Base-by-base conservation (phyloP, 92 coral and sea anemone species). In the Parazoanthus darwini region DNA sequence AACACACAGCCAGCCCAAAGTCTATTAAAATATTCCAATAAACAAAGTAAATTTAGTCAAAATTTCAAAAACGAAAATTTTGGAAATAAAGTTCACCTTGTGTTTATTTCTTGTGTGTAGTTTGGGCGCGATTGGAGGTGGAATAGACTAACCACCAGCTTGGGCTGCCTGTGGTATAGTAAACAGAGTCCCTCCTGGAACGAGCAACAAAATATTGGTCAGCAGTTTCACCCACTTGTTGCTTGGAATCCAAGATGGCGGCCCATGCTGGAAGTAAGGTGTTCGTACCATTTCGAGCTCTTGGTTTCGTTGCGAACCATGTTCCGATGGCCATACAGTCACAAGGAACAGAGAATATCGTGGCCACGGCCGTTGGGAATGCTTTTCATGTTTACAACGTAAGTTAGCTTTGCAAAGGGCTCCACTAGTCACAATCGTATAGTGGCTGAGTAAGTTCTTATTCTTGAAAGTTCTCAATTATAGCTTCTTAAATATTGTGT, bases 321-420 rank as follows among this genome's bases (percentile, higher is more conserved):
- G 95, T 97, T 48, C 99, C 99, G 11, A 77, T 97, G 43, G 92
- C 98, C 18, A 44, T 94, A 90, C 99, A 97, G 89, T 86, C 98
- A 1, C 98, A 92, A 67, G 96, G 99, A 46, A 88, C 90, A 71
- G 99, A 95, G 82, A 93, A 87, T 51, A 86, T 97, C 78, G 95
- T 95, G 36, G 94, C 94, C 56, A 97, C 99, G 51, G 98, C 95
- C 39, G 96, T 95, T 23, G 99, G 98, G 56, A 95, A 94, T 73
- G 93, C 99, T 9, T 97, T 92, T 89, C 99, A 97, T 86, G 94
- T 97, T 38, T 97, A 97, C 81, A 90, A 94, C 86, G 99, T 96
- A 77, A 93, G 99, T 74, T 2, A 65, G 7, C 15, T 29, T 42
- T 26, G 88, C 82, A 18, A 16, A 54, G 56, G 23, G 20, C 18